Conservation (phyloP, 1,140 invertebrate genomes). For the Gryon sp. region DNA sequence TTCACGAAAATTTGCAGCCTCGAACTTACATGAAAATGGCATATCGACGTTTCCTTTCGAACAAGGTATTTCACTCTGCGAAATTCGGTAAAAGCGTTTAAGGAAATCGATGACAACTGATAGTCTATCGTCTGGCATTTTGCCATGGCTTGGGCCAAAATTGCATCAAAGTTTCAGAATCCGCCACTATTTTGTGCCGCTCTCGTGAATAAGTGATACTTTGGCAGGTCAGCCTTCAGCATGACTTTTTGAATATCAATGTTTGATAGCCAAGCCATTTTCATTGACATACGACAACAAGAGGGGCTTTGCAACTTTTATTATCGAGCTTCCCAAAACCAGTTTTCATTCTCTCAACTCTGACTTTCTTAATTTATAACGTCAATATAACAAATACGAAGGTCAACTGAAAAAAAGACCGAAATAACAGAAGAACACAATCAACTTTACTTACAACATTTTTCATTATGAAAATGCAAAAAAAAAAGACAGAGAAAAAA, state of each 20-base stretch:
- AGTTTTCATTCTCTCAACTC: too few relatives aligned
- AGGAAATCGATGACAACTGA: constrained; percentile 27
- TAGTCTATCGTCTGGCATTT: constrained; percentile 16
- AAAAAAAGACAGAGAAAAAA: too few relatives aligned
- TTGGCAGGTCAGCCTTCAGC: neutral
- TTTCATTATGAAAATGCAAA: too few relatives aligned
- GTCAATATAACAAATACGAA: too few relatives aligned
- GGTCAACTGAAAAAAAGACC: too few relatives aligned
- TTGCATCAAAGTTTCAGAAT: constrained; percentile 37
- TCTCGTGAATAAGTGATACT: constrained; percentile 28
- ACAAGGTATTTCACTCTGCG: constrained; percentile 25
- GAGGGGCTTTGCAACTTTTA: constrained; percentile 11
- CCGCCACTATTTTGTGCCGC: constrained; percentile 1
- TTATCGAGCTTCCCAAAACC: too few relatives aligned
- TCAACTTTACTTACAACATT: too few relatives aligned
- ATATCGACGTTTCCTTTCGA: neutral
- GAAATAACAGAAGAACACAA: too few relatives aligned
- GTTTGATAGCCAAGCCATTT: constrained; percentile 14
- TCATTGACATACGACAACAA: constrained; percentile 9
- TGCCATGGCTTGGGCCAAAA: constrained; percentile 7
- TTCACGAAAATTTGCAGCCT: neutral
- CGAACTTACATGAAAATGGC: constrained; percentile 4
- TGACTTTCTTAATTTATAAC: too few relatives aligned
- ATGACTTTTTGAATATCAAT: constrained; percentile 28
- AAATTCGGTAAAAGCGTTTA: constrained; percentile 15